Percentiles rank a stretch among this genome's conserved stretches.
Conservation (phyloP, 2,113 vertebrate species). For the Castor canadensis region DNA sequence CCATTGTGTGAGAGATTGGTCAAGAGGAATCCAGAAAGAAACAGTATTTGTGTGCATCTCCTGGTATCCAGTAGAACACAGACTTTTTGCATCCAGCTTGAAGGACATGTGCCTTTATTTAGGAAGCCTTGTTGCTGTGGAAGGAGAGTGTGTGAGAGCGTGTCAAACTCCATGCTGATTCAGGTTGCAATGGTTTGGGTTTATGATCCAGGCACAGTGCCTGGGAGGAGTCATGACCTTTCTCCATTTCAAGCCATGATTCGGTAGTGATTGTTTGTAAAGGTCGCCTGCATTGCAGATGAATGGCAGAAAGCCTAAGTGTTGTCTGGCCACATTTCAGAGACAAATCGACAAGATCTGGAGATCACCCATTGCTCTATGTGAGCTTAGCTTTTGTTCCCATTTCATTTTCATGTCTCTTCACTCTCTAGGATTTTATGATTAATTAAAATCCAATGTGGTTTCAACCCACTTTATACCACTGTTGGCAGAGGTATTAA, state of each 20-base stretch:
- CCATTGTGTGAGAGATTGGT: neutral
- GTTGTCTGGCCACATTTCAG: neutral
- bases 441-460: neutral
- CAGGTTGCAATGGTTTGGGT: too few species aligned
- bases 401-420: neutral
- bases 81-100: neutral
- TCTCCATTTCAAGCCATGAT: accelerated
- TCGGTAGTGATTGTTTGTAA: accelerated
- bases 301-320: accelerated
- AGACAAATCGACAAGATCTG: neutral
- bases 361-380: neutral
- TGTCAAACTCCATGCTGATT: too few species aligned
- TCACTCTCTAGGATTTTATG: neutral
- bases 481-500: neutral
- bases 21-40: neutral
- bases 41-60: neutral
- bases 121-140: too few species aligned
- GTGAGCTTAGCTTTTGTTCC: neutral
- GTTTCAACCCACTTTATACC: neutral
- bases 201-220: accelerated
- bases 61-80: neutral
- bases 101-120: too few species aligned
- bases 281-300: accelerated
- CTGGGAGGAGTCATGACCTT: accelerated
- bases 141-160: too few species aligned